A percentile compares a stretch with the other conserved stretches of the same genome.
Evolutionary conservation across 2,888 invertebrate genomes (phyloP).

Genomic region (Euproctis similis): DNA sequence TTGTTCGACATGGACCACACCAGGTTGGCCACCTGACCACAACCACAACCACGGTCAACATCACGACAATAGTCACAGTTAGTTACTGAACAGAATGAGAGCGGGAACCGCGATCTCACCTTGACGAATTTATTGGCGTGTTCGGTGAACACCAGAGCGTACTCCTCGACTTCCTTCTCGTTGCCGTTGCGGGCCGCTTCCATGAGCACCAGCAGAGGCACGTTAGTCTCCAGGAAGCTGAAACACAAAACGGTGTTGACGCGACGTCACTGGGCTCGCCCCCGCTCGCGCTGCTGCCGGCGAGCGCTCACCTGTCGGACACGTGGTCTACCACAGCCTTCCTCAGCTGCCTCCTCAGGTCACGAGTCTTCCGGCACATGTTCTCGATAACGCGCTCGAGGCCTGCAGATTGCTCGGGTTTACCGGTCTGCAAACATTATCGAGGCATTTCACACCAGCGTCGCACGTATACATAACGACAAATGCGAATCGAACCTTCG

Average conservation of each 20-base stretch:
- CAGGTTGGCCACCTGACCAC: slow-evolving; percentile 95
- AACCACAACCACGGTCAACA: too few species aligned
- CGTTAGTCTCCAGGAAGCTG: slow-evolving; percentile 96
- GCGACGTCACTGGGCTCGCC: too few species aligned
- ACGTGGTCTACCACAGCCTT: slow-evolving; percentile 99
- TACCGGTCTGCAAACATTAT: slow-evolving; percentile 89
- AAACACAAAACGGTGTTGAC: too few species aligned
- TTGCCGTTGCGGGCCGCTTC: slow-evolving; percentile 95
- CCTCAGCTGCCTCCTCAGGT: slow-evolving; percentile 93
- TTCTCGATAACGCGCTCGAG: slow-evolving; percentile 96
- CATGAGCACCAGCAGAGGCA: slow-evolving; percentile 94
- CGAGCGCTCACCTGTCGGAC: slow-evolving; percentile 85
- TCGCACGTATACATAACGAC: too few species aligned
- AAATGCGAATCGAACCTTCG: too few species aligned
- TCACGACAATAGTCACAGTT: too few species aligned
- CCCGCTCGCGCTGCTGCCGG: too few species aligned
- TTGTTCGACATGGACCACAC: slow-evolving; percentile 99
- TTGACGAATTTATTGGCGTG: slow-evolving; percentile 98
- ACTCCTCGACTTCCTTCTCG: slow-evolving; percentile 94
- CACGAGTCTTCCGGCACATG: slow-evolving; percentile 97
- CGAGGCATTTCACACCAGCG: too few species aligned
- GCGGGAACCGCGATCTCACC: too few species aligned
- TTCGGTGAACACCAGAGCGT: slow-evolving; percentile 94
- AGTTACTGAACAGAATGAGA: too few species aligned
- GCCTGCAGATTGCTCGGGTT: slow-evolving; percentile 91